These are phyloP conservation scores for Ceratitis capitata DNA, from an alignment of 1,140 invertebrate species.

Conservation along the genomic window DNA sequence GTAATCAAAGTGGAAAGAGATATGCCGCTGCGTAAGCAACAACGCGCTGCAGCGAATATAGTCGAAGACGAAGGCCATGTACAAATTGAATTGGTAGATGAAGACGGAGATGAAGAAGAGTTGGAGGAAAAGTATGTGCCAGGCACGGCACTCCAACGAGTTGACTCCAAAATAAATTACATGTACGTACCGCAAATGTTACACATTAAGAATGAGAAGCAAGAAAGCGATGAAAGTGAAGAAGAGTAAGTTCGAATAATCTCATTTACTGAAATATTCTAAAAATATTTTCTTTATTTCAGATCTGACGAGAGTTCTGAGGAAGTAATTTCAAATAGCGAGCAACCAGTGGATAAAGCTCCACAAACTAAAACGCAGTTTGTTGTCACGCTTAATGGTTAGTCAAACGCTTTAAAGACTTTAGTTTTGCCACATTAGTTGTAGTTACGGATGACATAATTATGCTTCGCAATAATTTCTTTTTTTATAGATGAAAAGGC, in stretches of 20 bases:
- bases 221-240: not conserved
- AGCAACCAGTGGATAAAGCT: constrained; percentile 42
- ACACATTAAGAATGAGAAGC: not conserved
- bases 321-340: constrained; percentile 31
- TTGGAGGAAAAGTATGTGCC: constrained; percentile 60
- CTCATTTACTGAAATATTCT: not conserved
- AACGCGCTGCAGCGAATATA: constrained; percentile 42
- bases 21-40: not conserved
- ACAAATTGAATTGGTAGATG: not conserved
- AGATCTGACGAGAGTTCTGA: constrained; percentile 18
- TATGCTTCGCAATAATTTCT: not conserved
- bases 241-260: constrained; percentile 18
- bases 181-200: constrained; percentile 51
- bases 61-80: constrained; percentile 48
- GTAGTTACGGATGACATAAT: not conserved
- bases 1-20: constrained; percentile 48
- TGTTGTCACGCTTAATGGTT: constrained; percentile 74
- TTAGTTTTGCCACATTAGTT: constrained; percentile 22
- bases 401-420: constrained; percentile 20
- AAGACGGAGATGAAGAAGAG: constrained; percentile 32
- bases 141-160: constrained; percentile 56
- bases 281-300: constrained; percentile 34
- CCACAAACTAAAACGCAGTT: constrained; percentile 67
- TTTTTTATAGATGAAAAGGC: constrained; percentile 50
- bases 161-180: constrained; percentile 54